Base-by-base conservation (phyloP, 2,888 invertebrate species). In the Gymnocheta viridis region DNA sequence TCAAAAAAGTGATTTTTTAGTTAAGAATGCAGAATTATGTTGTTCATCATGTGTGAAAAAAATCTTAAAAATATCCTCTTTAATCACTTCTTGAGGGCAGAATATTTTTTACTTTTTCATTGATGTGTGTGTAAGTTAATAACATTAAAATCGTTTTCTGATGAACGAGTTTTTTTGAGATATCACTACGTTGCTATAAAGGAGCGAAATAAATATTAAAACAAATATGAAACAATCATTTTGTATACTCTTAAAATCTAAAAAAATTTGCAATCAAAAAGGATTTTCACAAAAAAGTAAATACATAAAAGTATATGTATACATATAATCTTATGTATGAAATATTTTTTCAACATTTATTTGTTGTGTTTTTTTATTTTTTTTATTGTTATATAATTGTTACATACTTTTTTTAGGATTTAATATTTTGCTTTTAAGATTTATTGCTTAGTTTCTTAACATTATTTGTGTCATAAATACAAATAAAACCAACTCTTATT, bases 401-500 rank as follows among this genome's bases (percentile, higher is more conserved):
- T 38, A 17, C n/a, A n/a, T n/a, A n/a, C n/a, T 17, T 17, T 44
- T n/a, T 44, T 44, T 5, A 17, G 2, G 17, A 17, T 6, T 44
- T 44, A 17, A 17, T 51, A 66, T 41, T 73, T 73, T 60, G 70
- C 41, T 51, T 60, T 51, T 29, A 73, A 73, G 80, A 73, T 80
- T 80, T 80, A 73, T 73, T 60, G 29, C 51, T 60, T 54, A 67
- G 49, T 80, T 80, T 67, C 32, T 60, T 73, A 60, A 67, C 58
- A 67, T 60, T 80, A 67, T 80, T 67, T 41, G 51, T 67, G 66
- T 67, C 66, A 73, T 67, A 80, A 73, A 73, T 80, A 73, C 41
- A 60, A 60, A 58, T 38, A 12, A 12, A 35, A n/a, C n/a, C n/a
- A 80, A 64, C 58, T 58, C 58, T 66, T 58, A 73, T 66, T 73